phyloP scores from a whole-genome alignment of 2,888 invertebrate species.

The Conomelus anceps region DNA sequence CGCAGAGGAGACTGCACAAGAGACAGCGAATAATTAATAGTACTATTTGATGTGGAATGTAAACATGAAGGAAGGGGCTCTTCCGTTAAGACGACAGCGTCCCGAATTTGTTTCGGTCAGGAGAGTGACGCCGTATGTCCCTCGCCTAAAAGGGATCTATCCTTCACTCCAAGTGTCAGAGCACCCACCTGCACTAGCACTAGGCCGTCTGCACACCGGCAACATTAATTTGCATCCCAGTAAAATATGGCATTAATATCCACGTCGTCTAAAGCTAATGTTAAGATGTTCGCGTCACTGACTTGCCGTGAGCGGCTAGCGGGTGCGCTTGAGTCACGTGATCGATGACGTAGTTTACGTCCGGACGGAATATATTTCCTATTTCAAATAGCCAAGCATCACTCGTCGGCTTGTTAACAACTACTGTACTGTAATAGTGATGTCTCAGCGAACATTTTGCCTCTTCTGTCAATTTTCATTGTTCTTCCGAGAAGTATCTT shows the following conservation, averaged over 20 bases:
- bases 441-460: not conserved
- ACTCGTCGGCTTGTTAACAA: not conserved
- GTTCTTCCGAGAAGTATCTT: too few species aligned
- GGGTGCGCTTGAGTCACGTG: not conserved
- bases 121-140: not conserved
- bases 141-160: not conserved
- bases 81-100: constrained; percentile 9
- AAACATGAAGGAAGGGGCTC: constrained; percentile 5
- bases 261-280: constrained; percentile 4
- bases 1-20: not conserved
- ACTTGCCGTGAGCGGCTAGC: not conserved
- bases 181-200: not conserved
- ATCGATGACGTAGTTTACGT: not conserved
- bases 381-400: not conserved
- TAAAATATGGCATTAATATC: constrained; percentile 13
- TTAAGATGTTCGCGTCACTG: not conserved
- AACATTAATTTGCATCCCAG: constrained; percentile 12
- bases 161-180: not conserved
- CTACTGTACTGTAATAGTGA: not conserved
- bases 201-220: not conserved
- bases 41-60: constrained; percentile 7
- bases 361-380: not conserved
- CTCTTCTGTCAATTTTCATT: not conserved
- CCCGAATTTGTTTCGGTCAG: not conserved
- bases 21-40: constrained; percentile 6